Base-by-base conservation (phyloP, 2,888 invertebrate genomes). In the Oscheius sp. region DNA sequence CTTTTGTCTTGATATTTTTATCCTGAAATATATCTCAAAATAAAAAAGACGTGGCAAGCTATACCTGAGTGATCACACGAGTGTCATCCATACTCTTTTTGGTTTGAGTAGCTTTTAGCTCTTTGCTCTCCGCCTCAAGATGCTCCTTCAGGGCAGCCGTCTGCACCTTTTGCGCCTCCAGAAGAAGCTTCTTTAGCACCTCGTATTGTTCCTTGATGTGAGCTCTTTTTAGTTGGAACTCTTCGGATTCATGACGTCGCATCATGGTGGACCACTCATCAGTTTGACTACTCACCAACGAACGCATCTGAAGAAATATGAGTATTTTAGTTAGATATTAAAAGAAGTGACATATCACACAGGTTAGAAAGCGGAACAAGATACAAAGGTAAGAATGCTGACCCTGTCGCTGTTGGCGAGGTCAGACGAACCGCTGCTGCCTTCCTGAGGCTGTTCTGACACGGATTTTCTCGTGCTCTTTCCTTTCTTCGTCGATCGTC, bases 31-130 rank as follows among this genome's bases (percentile, higher is more conserved):
- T 1, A 16, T 2, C 13, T 58, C 13, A 7, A 35, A 45, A 21
- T 68, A 23, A 46, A 6, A 7, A 6, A 35, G 21, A 49, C n/a
- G 49, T 13, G 18, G n/a, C 12, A 12, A 35, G 16, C n/a, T 18
- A 7, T 52, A 83, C 86, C 76, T 82, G 93, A 53, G 86, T 82
- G 58, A 99, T 96, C 89, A 95, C 95, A 90, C 95, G 95, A 88
- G 94, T 94, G 23, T 97, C 96, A 89, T 99, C 99, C 84, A 99
- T 95, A 64, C 96, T 96, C 86, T 94, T 93, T 91, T 96, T 96
- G 3, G 97, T 96, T 90, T 99, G 99, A 71, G 93, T 92, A 6
- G 93, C 92, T 89, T 96, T 96, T 92, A 99, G 93, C 79, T 98
- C 97, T 89, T 98, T 99, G 88, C 94, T 92, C 88, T 98, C 98